Conservation (phyloP, 2,113 vertebrate genomes). For the Pollachius pollachius region DNA sequence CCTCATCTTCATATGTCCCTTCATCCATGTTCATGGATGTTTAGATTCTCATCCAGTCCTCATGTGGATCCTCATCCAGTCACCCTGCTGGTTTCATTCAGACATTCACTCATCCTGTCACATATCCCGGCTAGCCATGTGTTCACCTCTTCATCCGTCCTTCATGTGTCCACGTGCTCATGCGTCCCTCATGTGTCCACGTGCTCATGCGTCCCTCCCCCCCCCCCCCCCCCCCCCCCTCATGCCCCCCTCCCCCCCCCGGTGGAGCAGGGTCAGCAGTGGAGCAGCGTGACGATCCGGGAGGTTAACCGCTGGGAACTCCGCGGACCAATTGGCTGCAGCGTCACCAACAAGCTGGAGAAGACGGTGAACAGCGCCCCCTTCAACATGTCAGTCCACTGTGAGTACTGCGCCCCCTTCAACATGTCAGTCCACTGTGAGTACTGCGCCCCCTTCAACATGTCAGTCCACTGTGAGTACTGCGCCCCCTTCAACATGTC, state of each 20-base stretch:
- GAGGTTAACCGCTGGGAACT: slow-evolving; percentile 51
- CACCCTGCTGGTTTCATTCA: not conserved
- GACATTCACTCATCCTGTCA: not conserved
- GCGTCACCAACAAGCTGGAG: slow-evolving; percentile 45
- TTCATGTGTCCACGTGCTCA: not conserved
- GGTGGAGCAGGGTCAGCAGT: not conserved
- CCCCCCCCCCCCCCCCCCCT: too few species aligned
- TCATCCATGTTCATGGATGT: not conserved
- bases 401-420: slow-evolving; percentile 52
- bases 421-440: slow-evolving; percentile 54
- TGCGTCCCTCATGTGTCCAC: too few species aligned
- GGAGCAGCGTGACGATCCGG: slow-evolving; percentile 45
- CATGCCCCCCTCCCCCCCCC: too few species aligned
- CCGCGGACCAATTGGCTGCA: slow-evolving; percentile 52
- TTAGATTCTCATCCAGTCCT: not conserved
- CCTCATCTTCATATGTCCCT: too few species aligned
- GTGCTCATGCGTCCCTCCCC: too few species aligned
- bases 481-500: too few species aligned
- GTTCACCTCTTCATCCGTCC: not conserved
- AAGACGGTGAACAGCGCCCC: slow-evolving; percentile 18
- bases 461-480: not conserved
- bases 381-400: slow-evolving; percentile 61
- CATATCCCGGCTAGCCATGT: not conserved
- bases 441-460: slow-evolving; percentile 29
- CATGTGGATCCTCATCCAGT: not conserved